A percentile compares a stretch with the other conserved stretches of the same genome.
Conservation (phyloP, 2,113 vertebrate species). For the Zootoca vivipara region DNA sequence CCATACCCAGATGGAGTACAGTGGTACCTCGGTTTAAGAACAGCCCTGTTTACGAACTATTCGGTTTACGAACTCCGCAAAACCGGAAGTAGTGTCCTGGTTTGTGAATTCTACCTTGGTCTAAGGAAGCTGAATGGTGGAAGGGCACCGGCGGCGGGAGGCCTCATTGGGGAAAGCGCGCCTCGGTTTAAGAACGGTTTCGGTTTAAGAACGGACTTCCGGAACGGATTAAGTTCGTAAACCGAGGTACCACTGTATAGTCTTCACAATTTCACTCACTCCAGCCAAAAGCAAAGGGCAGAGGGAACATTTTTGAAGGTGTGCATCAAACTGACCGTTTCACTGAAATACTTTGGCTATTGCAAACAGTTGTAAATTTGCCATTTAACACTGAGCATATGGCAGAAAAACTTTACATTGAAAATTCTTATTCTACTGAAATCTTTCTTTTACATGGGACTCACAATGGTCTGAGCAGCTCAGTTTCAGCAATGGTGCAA, state of each 20-base stretch:
- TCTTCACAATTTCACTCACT: not conserved
- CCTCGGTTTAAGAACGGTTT: no score
- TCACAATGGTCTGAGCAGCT: not conserved
- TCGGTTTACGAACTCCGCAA: no score
- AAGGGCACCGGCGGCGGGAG: no score
- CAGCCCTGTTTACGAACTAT: no score
- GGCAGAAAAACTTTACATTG: not conserved
- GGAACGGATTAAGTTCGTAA: no score
- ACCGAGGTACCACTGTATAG: no score
- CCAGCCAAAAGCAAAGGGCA: not conserved
- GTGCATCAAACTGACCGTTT: not conserved
- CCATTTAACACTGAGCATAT: constrained; percentile 18
- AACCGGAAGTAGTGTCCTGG: no score
- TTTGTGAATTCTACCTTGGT: no score
- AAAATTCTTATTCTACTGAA: not conserved
- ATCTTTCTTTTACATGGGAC: not conserved
- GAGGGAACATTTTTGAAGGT: not conserved
- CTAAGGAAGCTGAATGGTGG: no score
- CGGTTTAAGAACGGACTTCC: no score
- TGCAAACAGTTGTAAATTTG: constrained; percentile 14
- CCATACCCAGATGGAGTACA: not conserved
- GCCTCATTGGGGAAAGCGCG: no score
- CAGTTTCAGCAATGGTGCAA: not conserved
- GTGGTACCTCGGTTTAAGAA: no score
- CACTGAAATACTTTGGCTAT: not conserved